Evolutionary conservation across 2,888 invertebrate genomes (phyloP), one percentile per base, ranked within the genome.

Genomic region (Linyphia triangularis): DNA sequence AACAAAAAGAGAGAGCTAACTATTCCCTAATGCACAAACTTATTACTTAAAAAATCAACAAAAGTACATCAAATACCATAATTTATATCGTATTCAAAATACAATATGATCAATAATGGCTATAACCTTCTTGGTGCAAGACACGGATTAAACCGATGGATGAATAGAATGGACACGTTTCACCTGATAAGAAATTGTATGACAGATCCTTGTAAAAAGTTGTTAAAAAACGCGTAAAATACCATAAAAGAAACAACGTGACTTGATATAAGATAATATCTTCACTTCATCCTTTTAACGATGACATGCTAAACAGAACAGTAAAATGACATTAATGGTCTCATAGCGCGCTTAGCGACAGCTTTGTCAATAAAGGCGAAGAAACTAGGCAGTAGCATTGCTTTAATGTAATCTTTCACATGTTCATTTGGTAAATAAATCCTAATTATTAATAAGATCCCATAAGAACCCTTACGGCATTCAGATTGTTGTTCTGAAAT

Each of bases 401-500:
- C 33, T 30, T 40, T n/a, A 28, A 33, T 37, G 24, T 16, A 28
- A 16, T 7, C 10, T 26, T 13, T 22, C 69, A 59, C 59, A 59
- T 57, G 69, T 10, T 59, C 22, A 7, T 22, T 57, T 16, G 7
- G 28, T 26, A 69, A 81, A 81, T 37, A 81, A 4, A 7, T 19
- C 1, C 43, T 81, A 70, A 81, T 70, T 81, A 70, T 81, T 70
- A 57, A 81, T 59, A 70, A 70, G 59, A 81, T 30, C 43, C 9
- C 59, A 19, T 22, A 37, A 26, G 69, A 51, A 51, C 26, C 26
- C 67, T 37, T 57, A 24, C 26, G n/a, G 13, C 70, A 69, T 69
- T 81, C 37, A 37, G 79, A 79, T 51, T 13, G 13, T 26, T 24
- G 10, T 67, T 30, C 67, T 59, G 37, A 24, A 24, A 77, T 37